Percentiles rank a stretch among this genome's conserved stretches.
Evolutionary conservation across 1,140 invertebrate genomes (phyloP).

Genomic region (Holotrichia oblita): DNA sequence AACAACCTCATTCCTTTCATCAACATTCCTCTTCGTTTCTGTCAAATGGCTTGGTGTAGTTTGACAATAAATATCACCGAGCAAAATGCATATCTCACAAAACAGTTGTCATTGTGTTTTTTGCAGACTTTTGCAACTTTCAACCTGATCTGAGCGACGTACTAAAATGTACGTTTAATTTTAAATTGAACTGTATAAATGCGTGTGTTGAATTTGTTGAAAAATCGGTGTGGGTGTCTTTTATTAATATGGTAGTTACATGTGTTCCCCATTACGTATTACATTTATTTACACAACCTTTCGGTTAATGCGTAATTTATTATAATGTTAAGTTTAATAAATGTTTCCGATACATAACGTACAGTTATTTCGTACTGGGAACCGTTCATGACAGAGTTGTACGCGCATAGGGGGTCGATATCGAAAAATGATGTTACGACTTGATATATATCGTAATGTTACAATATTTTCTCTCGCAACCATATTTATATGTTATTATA

Average conservation of each 20-base stretch:
- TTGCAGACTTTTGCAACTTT: too few species aligned
- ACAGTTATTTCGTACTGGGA: slow-evolving; percentile 7
- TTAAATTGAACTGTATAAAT: not conserved
- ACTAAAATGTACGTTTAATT: not conserved
- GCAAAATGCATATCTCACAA: too few species aligned
- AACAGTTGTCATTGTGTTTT: too few species aligned
- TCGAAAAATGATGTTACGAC: not conserved
- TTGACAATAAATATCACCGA: too few species aligned
- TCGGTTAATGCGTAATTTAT: slow-evolving; percentile 12
- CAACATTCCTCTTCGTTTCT: too few species aligned
- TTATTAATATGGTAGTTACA: slow-evolving; percentile 9
- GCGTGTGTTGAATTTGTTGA: not conserved
- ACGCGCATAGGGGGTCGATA: not conserved
- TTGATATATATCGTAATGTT: too few species aligned
- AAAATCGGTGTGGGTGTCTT: slow-evolving; percentile 6
- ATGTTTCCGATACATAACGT: not conserved
- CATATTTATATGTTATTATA: too few species aligned
- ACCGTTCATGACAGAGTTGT: not conserved
- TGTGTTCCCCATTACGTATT: not conserved
- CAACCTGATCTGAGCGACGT: too few species aligned
- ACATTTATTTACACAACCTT: slow-evolving; percentile 13
- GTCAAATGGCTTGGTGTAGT: too few species aligned
- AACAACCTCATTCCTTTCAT: too few species aligned
- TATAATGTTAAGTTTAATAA: slow-evolving; percentile 7
- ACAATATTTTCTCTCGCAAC: too few species aligned